A percentile compares a stretch with the other conserved stretches of the same genome.
These are phyloP conservation scores for Geotrupes spiniger DNA, from an alignment of 2,888 invertebrate genomes.

Conservation along the genomic window DNA sequence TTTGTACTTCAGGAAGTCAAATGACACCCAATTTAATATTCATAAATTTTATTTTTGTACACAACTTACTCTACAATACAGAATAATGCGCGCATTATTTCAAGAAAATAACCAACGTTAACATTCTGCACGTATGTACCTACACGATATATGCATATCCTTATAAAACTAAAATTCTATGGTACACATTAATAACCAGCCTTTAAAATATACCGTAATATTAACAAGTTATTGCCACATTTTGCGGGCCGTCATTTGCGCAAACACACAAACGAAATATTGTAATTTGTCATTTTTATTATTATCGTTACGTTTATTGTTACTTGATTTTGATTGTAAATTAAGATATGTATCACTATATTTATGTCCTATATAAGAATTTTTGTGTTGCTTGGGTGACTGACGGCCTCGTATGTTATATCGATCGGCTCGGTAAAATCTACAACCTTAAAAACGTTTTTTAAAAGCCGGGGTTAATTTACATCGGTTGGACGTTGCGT, in stretches of 20 bases:
- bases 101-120: no score
- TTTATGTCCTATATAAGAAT: not conserved
- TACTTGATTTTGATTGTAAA: conserved; percentile 4
- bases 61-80: no score
- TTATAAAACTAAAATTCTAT: conserved; percentile 21
- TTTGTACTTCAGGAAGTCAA: no score
- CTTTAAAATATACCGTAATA: conserved; percentile 6
- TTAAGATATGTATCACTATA: conserved; percentile 12
- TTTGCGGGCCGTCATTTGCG: no score
- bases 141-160: conserved; percentile 3
- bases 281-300: no score
- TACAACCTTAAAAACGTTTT: conserved; percentile 2
- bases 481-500: no score
- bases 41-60: no score
- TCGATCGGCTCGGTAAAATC: not conserved
- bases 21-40: no score
- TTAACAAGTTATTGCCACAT: conserved; percentile 17
- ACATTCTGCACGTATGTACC: not conserved
- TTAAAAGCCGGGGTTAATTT: not conserved
- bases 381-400: not conserved
- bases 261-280: no score
- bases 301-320: conserved; percentile 6
- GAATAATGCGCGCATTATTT: no score
- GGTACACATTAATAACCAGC: conserved; percentile 5
- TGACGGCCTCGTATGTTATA: not conserved